Base-by-base conservation (phyloP, 1,140 invertebrate genomes). In the Lysiphlebus fabarum region DNA sequence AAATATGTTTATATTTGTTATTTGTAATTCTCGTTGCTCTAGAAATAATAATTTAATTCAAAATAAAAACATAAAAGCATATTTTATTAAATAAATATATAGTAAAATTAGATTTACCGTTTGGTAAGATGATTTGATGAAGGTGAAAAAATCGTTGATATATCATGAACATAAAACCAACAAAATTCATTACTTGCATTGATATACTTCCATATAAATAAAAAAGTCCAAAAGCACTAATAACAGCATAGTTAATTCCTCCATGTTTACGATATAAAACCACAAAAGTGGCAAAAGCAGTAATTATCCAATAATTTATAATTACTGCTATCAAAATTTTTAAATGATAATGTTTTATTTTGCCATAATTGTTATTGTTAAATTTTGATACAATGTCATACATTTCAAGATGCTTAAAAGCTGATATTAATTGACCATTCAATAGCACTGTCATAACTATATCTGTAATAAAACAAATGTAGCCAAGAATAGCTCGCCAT, bases 321-420 rank as follows among this genome's bases (percentile, higher is more conserved):
- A 42, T 59, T 4, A 60, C 1, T 38, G 58, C 17, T 6, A 62
- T 1, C 6, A 61, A 9, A 2, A 34, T 12, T 7, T 49, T 53
- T 34, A 58, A 65, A 6, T 17, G 1, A 14, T n/a, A n/a, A n/a
- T 56, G 40, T 5, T 43, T 45, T 1, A 56, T 14, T 10, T 10
- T 44, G 9, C 37, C 4, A 8, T 37, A 59, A 10, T 26, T 10
- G 6, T 17, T 10, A 33, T 65, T 44, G 2, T 14, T 47, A 17
- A 60, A 71, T 14, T 53, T 63, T 6, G 50, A 68, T 2, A 34
- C 53, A 1, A 47, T 34, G 14, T 70, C 69, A 37, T 68, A 70
- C 10, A 26, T 61, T 6, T 62, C 57, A 26, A 70, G 40, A 8
- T 59, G 57, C 1, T 50, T 34, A 0, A 67, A 26, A 4, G 57